A percentile compares a stretch with the other conserved stretches of the same genome.
phyloP scores from a whole-genome alignment of 2,113 vertebrate genomes.

The Tragulus kanchil region DNA sequence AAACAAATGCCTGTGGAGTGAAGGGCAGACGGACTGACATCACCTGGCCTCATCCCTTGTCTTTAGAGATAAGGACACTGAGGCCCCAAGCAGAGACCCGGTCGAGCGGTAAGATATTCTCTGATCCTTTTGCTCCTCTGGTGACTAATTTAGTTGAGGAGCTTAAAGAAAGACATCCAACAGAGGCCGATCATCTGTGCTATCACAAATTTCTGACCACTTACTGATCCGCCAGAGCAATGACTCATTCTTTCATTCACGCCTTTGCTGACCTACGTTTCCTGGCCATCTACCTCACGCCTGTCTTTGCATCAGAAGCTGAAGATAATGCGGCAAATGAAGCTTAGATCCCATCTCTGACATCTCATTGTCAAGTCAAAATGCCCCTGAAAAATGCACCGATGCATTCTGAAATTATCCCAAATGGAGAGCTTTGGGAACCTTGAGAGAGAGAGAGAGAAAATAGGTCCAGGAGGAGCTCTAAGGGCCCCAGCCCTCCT shows the following conservation, averaged over 20 bases:
- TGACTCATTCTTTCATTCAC: not conserved
- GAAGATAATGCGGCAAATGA: not conserved
- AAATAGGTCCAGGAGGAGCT: not conserved
- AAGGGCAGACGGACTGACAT: not conserved
- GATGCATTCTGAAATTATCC: not conserved
- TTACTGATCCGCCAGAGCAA: not conserved
- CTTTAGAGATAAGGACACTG: not conserved
- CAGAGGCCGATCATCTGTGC: not conserved
- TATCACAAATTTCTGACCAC: not conserved
- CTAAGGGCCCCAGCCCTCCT: not conserved
- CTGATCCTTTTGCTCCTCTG: not conserved
- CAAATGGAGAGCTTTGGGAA: not conserved
- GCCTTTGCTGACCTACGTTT: not conserved
- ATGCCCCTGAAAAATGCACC: not conserved
- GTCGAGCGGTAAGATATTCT: not conserved
- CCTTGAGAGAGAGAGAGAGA: not conserved
- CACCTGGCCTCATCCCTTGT: not conserved
- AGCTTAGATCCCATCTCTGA: not conserved
- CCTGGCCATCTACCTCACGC: not conserved
- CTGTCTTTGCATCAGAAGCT: not conserved
- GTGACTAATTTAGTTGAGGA: not conserved
- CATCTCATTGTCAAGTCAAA: not conserved
- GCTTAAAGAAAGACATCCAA: not conserved
- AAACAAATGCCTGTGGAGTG: not conserved
- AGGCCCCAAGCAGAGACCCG: not conserved